Base-by-base conservation (phyloP, 2,888 invertebrate genomes). In the Volucella bombylans region DNA sequence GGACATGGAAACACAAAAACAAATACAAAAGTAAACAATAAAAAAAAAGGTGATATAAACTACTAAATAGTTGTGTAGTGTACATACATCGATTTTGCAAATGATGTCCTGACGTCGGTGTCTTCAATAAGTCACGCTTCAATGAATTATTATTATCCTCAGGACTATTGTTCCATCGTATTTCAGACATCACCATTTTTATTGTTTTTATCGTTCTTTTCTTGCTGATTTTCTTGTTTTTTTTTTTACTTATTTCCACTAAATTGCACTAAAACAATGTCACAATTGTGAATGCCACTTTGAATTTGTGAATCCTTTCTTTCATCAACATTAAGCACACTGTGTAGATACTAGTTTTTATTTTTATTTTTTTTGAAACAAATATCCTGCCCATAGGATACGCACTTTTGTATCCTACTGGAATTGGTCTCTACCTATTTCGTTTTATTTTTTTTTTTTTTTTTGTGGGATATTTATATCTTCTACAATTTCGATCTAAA, bases 131-230 rank as follows among this genome's bases (percentile, higher is more conserved):
- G 85, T 91, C 90, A 88, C 90, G 90, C 88, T 91, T 91, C 87
- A 91, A 89, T 88, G 91, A 90, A 87, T 91, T 91, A 83, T 89
- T 91, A 88, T 90, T 92, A 90, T 92, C 92, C 91, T 91, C 91
- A 88, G 90, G 89, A 88, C 89, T 89, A 86, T 88, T 88, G 87
- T 89, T 90, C 91, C 91, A 92, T 88, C 90, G 91, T 89, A 92
- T 88, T 90, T 92, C 92, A 89, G 91, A 92, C 91, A 92, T 91
- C 90, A 92, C 91, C 91, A 92, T 92, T 90, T 91, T 91, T 88
- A 90, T 59, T 50, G 61, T 64, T 65, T 86, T 77, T 50, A 49
- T 83, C 61, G 62, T 86, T 49, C 71, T 74, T 80, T 52, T 50
- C 61, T 47, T 65, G 18, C 15, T 62, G 45, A 45, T 67, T 15